phyloP scores from a whole-genome alignment of 2,797 vertebrate genomes.

The Poecilia gillii region DNA sequence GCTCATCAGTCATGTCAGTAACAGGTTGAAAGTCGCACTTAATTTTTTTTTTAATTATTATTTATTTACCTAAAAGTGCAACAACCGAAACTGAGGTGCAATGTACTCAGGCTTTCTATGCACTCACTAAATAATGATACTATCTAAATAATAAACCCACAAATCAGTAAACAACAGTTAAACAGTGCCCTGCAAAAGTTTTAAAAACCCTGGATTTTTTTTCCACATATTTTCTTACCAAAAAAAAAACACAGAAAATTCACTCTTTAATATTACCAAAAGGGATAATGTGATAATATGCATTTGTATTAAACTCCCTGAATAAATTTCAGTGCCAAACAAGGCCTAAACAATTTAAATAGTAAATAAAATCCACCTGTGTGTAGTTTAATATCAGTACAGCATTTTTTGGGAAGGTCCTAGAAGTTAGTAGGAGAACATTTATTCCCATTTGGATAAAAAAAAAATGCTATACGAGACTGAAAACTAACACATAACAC shows the following conservation, averaged over 20 bases:
- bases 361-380: background rate
- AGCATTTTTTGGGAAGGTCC: background rate
- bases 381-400: background rate
- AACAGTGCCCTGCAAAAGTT: background rate
- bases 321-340: background rate
- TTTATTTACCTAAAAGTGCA: background rate
- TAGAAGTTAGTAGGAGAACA: background rate
- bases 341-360: background rate
- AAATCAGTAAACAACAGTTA: background rate
- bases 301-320: background rate
- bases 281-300: background rate
- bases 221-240: background rate
- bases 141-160: background rate
- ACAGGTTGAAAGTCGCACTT: background rate
- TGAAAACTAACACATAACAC: background rate
- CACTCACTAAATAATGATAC: background rate
- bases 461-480: background rate
- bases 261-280: background rate
- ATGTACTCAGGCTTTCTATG: background rate
- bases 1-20: conserved; percentile 20
- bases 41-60: background rate
- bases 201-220: background rate
- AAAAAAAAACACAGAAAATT: background rate
- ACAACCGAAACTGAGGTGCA: background rate
- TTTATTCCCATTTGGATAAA: background rate